A percentile compares a stretch with the other conserved stretches of the same genome.
phyloP scores from a whole-genome alignment of 1,140 invertebrate species.

The Drosophila burlai region DNA sequence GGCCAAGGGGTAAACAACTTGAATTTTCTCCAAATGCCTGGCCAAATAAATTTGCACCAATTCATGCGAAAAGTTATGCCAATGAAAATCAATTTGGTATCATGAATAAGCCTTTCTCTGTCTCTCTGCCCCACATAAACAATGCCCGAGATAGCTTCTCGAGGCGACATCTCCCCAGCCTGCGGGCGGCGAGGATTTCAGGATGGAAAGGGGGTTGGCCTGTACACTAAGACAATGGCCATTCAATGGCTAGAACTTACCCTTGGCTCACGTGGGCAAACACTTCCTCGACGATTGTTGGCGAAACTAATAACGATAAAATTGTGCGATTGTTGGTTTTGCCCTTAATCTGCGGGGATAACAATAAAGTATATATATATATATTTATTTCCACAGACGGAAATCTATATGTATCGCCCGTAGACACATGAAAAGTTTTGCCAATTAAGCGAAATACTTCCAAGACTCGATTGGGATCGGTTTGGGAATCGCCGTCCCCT shows the following conservation, averaged over 20 bases:
- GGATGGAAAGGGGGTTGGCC: not conserved
- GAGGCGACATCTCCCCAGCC: constrained; percentile 38
- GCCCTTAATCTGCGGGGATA: constrained; percentile 83
- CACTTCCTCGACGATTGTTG: constrained; percentile 81
- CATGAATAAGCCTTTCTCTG: constrained; percentile 35
- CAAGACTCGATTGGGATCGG: constrained; percentile 28
- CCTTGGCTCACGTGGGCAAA: constrained; percentile 69
- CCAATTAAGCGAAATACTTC: constrained; percentile 78
- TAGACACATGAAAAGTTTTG: constrained; percentile 79
- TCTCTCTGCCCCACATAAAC: constrained; percentile 46
- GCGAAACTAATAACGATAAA: constrained; percentile 85
- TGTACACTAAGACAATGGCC: constrained; percentile 62
- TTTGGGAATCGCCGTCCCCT: not conserved
- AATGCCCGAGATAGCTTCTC: constrained; percentile 23
- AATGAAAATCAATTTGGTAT: constrained; percentile 67
- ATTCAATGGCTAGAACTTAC: constrained; percentile 65
- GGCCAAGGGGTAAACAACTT: constrained; percentile 46
- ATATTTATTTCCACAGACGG: constrained; percentile 30
- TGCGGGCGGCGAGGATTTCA: not conserved
- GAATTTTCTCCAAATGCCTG: constrained; percentile 25
- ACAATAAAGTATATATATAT: constrained; percentile 76
- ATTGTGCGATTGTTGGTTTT: constrained; percentile 85
- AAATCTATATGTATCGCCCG: constrained; percentile 51
- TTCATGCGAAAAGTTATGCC: constrained; percentile 64
- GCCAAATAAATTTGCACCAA: constrained; percentile 66